Conservation (phyloP, 2,888 invertebrate species). For the Chironomus tentans region DNA sequence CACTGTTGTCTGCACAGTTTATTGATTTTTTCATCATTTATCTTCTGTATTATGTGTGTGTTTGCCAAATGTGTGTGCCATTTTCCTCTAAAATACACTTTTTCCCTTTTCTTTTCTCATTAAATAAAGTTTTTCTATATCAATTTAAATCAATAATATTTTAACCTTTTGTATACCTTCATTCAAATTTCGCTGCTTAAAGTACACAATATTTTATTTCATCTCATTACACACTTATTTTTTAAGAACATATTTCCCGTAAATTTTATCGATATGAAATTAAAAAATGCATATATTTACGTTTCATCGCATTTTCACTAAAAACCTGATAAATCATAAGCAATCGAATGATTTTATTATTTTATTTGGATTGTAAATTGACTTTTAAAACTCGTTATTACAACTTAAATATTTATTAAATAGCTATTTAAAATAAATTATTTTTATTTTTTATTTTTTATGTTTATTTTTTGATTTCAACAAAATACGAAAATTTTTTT, state of each 20-base stretch:
- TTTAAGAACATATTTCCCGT: neutral
- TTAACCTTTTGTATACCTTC: neutral
- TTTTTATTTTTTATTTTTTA: constrained; percentile 2
- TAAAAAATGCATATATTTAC: no score
- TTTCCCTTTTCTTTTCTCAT: neutral
- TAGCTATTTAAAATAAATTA: neutral
- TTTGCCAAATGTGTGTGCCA: constrained; percentile 21
- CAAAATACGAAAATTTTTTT: constrained; percentile 18
- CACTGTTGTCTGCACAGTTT: constrained; percentile 10
- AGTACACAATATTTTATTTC: neutral
- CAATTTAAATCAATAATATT: neutral
- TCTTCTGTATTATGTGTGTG: constrained; percentile 15
- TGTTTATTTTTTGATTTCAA: neutral
- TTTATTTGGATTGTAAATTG: neutral
- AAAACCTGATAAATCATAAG: constrained; percentile 26
- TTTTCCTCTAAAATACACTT: neutral
- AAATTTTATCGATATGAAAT: no score
- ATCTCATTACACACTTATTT: neutral
- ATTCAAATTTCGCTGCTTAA: neutral
- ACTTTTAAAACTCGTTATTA: neutral
- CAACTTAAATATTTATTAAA: no score
- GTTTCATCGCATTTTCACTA: neutral
- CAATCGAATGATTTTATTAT: neutral
- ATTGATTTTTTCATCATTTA: constrained; percentile 26
- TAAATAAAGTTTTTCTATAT: no score